These are phyloP conservation scores for Cheilinus undulatus DNA, from an alignment of 2,113 vertebrate species.

Conservation along the genomic window DNA sequence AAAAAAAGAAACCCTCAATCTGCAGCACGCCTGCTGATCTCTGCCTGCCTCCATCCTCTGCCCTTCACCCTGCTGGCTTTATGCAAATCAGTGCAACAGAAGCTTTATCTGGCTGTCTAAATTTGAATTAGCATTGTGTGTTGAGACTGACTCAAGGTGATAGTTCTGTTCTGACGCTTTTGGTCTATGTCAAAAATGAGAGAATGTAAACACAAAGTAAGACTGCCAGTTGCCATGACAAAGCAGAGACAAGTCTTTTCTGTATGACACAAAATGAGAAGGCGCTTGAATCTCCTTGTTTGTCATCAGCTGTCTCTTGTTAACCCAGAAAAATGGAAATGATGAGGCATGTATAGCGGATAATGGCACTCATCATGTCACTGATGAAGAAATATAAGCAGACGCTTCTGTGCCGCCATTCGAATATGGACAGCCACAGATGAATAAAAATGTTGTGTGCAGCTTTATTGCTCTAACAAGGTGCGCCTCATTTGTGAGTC, in stretches of 20 bases:
- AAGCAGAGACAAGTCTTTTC: background rate
- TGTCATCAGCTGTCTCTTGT: slow-evolving; percentile 28
- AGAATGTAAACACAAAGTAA: slow-evolving; percentile 20
- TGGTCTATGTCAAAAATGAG: slow-evolving; percentile 13
- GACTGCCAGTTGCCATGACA: slow-evolving; percentile 38
- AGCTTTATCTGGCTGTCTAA: slow-evolving; percentile 38
- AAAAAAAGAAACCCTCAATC: slow-evolving; percentile 17
- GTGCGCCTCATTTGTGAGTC: slow-evolving; percentile 23
- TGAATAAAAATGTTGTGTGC: slow-evolving; percentile 26
- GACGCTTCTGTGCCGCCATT: background rate
- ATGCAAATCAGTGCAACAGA: slow-evolving; percentile 42
- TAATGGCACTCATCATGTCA: slow-evolving; percentile 11
- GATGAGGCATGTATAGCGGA: slow-evolving; percentile 4
- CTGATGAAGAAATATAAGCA: slow-evolving; percentile 19
- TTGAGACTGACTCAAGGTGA: slow-evolving; percentile 22
- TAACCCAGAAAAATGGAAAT: slow-evolving; percentile 27
- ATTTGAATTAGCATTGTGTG: slow-evolving; percentile 32
- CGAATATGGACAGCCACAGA: background rate
- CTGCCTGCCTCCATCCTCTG: slow-evolving; percentile 6
- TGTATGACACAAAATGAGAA: slow-evolving; percentile 53
- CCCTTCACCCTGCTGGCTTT: slow-evolving; percentile 21
- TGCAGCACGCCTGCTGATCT: slow-evolving; percentile 1
- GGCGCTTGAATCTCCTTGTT: slow-evolving; percentile 40
- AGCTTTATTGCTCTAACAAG: slow-evolving; percentile 20
- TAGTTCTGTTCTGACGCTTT: slow-evolving; percentile 13